phyloP scores from a whole-genome alignment of 2,113 vertebrate genomes.

The Microtus oregoni region DNA sequence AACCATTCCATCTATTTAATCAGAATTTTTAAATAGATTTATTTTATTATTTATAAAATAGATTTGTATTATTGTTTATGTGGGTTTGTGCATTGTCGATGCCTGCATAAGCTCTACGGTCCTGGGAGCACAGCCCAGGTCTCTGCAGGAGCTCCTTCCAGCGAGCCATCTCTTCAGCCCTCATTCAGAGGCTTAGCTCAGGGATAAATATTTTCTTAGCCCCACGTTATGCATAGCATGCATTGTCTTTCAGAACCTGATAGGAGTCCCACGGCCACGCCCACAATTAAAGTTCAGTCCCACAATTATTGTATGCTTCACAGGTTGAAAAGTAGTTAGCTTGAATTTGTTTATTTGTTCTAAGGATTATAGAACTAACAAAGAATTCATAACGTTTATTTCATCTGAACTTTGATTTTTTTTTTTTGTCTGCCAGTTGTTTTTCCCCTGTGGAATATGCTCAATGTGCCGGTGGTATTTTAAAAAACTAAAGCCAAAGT shows the following conservation, averaged over 20 bases:
- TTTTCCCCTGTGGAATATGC: slow-evolving; percentile 28
- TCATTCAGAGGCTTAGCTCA: slow-evolving; percentile 25
- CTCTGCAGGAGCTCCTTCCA: not conserved
- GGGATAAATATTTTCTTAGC: slow-evolving; percentile 36
- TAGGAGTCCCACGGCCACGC: not conserved
- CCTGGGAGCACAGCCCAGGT: not conserved
- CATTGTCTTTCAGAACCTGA: slow-evolving; percentile 40
- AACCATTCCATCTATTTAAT: not conserved
- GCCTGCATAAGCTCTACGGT: not conserved
- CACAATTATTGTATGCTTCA: not conserved
- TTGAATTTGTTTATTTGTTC: slow-evolving; percentile 10
- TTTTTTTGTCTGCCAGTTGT: slow-evolving; percentile 6
- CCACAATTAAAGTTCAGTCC: not conserved
- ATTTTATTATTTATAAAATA: not conserved
- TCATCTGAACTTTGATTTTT: slow-evolving; percentile 41
- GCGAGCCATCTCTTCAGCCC: not conserved
- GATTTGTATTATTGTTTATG: not conserved
- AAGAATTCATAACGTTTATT: not conserved
- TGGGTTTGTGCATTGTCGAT: not conserved
- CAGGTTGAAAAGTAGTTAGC: not conserved
- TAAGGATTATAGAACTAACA: not conserved
- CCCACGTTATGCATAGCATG: not conserved
- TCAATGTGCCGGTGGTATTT: not conserved
- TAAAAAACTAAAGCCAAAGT: slow-evolving; percentile 53
- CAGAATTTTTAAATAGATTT: not conserved